Percentiles rank a stretch among this genome's conserved stretches.
Conservation (phyloP, 2,888 invertebrate species). For the Steinernema hermaphroditum region DNA sequence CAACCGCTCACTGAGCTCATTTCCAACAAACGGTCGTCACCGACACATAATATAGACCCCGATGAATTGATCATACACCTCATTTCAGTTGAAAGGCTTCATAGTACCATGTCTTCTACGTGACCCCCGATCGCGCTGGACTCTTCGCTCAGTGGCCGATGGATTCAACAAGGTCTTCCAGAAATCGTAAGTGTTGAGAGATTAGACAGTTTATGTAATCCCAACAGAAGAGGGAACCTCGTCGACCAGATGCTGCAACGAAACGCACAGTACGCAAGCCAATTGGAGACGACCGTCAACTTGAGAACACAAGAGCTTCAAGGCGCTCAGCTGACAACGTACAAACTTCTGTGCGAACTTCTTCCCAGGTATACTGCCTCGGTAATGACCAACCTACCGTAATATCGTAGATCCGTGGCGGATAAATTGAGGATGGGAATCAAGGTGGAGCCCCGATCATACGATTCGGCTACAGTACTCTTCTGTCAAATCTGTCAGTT, state of each 20-base stretch:
- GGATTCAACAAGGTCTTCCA: slow-evolving; percentile 34
- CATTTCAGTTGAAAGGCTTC: neutral
- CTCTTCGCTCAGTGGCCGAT: neutral
- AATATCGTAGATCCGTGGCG: neutral
- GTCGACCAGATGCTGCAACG: slow-evolving; percentile 65
- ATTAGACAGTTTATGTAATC: neutral
- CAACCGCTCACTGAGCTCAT: too few relatives aligned
- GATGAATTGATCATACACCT: neutral
- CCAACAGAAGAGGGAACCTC: slow-evolving; percentile 53
- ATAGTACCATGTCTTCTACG: neutral
- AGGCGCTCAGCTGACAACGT: slow-evolving; percentile 52
- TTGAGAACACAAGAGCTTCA: slow-evolving; percentile 51
- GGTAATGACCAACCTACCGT: neutral
- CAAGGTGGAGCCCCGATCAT: slow-evolving; percentile 37
- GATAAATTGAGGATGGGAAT: neutral
- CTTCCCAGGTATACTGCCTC: slow-evolving; percentile 52
- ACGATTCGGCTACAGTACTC: slow-evolving; percentile 61
- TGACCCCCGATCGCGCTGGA: neutral
- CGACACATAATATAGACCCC: too few relatives aligned
- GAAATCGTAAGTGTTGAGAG: slow-evolving; percentile 35
- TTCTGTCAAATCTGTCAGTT: slow-evolving; percentile 64
- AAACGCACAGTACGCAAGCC: slow-evolving; percentile 60
- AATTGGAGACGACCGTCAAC: slow-evolving; percentile 57
- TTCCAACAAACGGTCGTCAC: too few relatives aligned
- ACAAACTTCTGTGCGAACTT: slow-evolving; percentile 58